phyloP scores from a whole-genome alignment of 2,888 invertebrate species.

The Drosophila rellima region DNA sequence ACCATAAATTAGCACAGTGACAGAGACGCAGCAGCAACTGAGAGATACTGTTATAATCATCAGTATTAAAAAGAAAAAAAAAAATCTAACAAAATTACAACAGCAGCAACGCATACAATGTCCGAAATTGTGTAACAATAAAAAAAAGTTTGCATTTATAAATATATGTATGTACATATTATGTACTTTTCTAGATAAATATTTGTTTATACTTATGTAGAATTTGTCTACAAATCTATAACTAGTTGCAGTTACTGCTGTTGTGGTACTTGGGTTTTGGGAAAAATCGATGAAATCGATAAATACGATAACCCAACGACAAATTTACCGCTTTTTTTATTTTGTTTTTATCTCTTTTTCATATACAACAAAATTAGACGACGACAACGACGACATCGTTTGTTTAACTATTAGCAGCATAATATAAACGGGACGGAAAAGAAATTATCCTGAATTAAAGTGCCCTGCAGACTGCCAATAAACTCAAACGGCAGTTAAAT shows the following conservation, averaged over 20 bases:
- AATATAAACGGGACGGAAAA: slow-evolving; percentile 29
- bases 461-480: slow-evolving; percentile 12
- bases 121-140: slow-evolving; percentile 60
- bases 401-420: slow-evolving; percentile 45
- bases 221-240: slow-evolving; percentile 22
- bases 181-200: slow-evolving; percentile 4
- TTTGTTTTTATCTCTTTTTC: slow-evolving; percentile 57
- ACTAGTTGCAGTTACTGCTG: slow-evolving; percentile 15
- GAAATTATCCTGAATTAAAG: slow-evolving; percentile 45
- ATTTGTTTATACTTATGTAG: slow-evolving; percentile 8
- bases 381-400: slow-evolving; percentile 49
- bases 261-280: slow-evolving; percentile 27
- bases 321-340: slow-evolving; percentile 51
- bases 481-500: slow-evolving; percentile 1
- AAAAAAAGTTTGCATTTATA: slow-evolving; percentile 18
- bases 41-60: slow-evolving; percentile 66
- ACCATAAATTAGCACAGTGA: slow-evolving; percentile 63
- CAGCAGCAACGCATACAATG: slow-evolving; percentile 24
- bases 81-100: slow-evolving; percentile 47
- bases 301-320: slow-evolving; percentile 56
- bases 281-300: slow-evolving; percentile 76
- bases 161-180: neutral
- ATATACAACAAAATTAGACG: slow-evolving; percentile 50
- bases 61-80: slow-evolving; percentile 37
- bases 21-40: slow-evolving; percentile 58